Evolutionary conservation across 2,797 vertebrate genomes (phyloP), one percentile per base, ranked within the genome.

Genomic region (Halcyon smyrnensis): DNA sequence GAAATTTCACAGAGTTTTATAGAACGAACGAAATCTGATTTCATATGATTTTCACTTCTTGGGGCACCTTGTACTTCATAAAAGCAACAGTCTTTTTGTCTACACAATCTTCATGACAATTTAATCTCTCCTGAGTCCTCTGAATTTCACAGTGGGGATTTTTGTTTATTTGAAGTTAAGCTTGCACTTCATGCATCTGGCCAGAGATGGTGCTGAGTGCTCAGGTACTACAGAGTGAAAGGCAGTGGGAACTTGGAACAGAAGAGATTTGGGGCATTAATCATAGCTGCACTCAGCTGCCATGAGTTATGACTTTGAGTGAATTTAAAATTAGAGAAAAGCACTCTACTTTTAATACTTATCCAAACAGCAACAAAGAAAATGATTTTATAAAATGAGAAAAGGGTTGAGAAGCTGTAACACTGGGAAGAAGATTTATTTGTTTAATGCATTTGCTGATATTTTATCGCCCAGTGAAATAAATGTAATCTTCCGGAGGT

Each of bases 161-260:
- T 84, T 69, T 73, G 6, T 82, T 59, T 70, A 51, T 90, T 87
- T 83, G 48, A 79, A 86, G 82, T 92, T 74, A 63, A 73, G 43
- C 82, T 92, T 97, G 96, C 89, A 95, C 86, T 96, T 94, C 78
- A 67, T 63, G 69, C 53, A 68, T 24, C 63, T 95, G 94, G 56
- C 96, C 95, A 97, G 96, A 96, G 96, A 84, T 95, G 96, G 96
- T 94, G 95, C 96, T 97, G 90, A 95, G 78, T 95, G 50, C 78
- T 97, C 8, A 81, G 78, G 50, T 89, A 95, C 93, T 71, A 79
- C 53, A 75, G 59, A 41, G 25, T 64, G 78, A 96, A 93, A 70
- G n/a, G 46, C 83, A 69, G 21, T 63, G 59, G 75, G 20, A 96
- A 50, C 65, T 89, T 62, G 51, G 51, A 95, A 78, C 25, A 70